Conservation (phyloP, 2,888 invertebrate species). For the Apodemia hepburni region DNA sequence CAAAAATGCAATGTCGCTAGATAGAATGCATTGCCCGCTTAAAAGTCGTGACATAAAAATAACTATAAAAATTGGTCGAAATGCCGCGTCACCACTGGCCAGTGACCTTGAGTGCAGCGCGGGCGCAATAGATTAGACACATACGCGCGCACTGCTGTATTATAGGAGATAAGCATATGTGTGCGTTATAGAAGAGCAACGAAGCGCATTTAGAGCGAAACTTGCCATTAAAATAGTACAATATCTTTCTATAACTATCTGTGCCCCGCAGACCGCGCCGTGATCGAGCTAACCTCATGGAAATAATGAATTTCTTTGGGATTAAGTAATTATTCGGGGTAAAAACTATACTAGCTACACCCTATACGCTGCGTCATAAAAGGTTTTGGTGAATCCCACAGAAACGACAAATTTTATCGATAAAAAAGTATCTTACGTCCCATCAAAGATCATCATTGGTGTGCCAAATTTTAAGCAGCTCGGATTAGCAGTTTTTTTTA, state of each 20-base stretch:
- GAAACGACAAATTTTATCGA: too few species aligned
- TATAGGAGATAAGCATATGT: constrained; percentile 28
- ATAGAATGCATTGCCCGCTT: constrained; percentile 23
- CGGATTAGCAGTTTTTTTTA: too few species aligned
- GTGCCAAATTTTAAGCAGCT: too few species aligned
- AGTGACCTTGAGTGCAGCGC: constrained; percentile 65
- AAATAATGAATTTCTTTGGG: too few species aligned
- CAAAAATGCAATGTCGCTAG: neutral
- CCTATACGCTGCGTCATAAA: too few species aligned
- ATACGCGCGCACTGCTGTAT: constrained; percentile 31
- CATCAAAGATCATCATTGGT: too few species aligned
- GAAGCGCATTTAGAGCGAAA: constrained; percentile 1
- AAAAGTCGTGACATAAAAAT: constrained; percentile 43
- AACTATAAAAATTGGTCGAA: constrained; percentile 57
- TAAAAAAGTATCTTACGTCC: too few species aligned
- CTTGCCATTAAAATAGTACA: constrained; percentile 1
- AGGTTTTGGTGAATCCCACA: too few species aligned
- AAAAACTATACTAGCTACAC: too few species aligned
- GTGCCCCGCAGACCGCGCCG: neutral
- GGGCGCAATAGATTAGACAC: constrained; percentile 61
- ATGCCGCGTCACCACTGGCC: constrained; percentile 57
- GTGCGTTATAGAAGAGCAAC: constrained; percentile 33
- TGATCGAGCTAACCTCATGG: neutral
- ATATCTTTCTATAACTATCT: neutral
- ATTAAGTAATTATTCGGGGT: too few species aligned